A percentile compares a stretch with the other conserved stretches of the same genome.
Conservation (phyloP, 2,113 vertebrate species). For the Ophthalmolycus amberensis region DNA sequence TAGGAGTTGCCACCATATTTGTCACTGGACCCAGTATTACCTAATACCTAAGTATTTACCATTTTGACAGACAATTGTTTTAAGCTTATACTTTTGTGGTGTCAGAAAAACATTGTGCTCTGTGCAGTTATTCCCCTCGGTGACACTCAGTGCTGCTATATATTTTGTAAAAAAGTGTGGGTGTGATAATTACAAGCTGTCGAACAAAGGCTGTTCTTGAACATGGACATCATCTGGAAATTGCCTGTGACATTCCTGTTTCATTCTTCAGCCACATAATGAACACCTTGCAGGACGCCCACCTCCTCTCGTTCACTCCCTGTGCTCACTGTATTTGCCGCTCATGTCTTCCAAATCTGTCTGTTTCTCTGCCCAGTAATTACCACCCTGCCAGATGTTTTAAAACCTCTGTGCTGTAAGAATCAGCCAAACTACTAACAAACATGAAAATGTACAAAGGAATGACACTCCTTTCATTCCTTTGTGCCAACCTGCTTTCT, state of each 20-base stretch:
- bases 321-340: slow-evolving; percentile 5
- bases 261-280: slow-evolving; percentile 45
- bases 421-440: slow-evolving; percentile 17
- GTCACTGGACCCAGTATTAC: not conserved
- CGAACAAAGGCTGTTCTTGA: slow-evolving; percentile 44
- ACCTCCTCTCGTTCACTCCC: slow-evolving; percentile 23
- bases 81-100: not conserved
- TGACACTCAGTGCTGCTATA: slow-evolving; percentile 14
- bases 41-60: no score
- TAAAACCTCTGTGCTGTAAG: slow-evolving; percentile 8
- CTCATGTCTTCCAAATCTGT: slow-evolving; percentile 10
- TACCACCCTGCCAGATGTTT: slow-evolving; percentile 43
- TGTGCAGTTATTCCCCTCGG: slow-evolving; percentile 1
- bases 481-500: not conserved
- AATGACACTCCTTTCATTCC: not conserved
- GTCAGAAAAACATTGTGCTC: not conserved
- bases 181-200: slow-evolving; percentile 69
- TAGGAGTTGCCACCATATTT: not conserved
- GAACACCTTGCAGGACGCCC: slow-evolving; percentile 48
- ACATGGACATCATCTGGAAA: slow-evolving; percentile 50
- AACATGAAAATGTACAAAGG: slow-evolving; percentile 10
- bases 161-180: slow-evolving; percentile 42
- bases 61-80: not conserved
- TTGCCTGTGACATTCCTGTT: slow-evolving; percentile 55
- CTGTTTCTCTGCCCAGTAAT: slow-evolving; percentile 43